A percentile compares a stretch with the other conserved stretches of the same genome.
Conservation (phyloP, 2,797 vertebrate genomes). For the Rhabdophis nuchalis region DNA sequence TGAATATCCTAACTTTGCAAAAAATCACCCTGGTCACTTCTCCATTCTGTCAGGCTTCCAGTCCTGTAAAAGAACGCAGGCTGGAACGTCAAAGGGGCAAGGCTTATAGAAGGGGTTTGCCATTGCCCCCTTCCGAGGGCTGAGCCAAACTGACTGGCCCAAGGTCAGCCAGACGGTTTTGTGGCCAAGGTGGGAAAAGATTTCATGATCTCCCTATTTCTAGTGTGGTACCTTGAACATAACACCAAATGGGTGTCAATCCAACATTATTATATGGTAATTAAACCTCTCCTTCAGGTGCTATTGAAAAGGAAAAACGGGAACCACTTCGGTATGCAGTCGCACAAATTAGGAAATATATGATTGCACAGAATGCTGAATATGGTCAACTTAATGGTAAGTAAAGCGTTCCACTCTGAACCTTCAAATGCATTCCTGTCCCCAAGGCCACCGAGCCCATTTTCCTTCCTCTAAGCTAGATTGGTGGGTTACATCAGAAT, state of each 20-base stretch:
- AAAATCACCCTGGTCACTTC: no score
- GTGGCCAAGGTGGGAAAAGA: background rate
- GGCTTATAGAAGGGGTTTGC: background rate
- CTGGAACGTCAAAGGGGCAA: background rate
- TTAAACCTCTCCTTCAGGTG: background rate
- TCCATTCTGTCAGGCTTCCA: background rate
- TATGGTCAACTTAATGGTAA: no score
- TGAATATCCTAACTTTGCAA: no score
- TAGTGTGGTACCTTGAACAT: background rate
- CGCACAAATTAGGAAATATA: rapidly evolving
- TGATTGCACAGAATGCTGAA: no score
- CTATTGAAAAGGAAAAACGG: background rate
- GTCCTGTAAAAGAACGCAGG: no score
- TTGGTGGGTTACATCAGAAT: background rate
- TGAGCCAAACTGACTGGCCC: background rate
- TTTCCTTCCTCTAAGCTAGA: background rate
- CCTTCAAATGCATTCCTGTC: background rate
- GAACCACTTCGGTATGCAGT: background rate
- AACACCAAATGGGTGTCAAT: background rate
- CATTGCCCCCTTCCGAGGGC: background rate
- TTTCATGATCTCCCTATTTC: background rate
- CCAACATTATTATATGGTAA: background rate
- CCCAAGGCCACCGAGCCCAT: background rate
- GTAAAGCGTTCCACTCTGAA: no score
- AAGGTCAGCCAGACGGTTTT: background rate